Evolutionary conservation across 2,113 vertebrate genomes (phyloP), one percentile per base, ranked within the genome.

Genomic region (Bubalus kerabau): DNA sequence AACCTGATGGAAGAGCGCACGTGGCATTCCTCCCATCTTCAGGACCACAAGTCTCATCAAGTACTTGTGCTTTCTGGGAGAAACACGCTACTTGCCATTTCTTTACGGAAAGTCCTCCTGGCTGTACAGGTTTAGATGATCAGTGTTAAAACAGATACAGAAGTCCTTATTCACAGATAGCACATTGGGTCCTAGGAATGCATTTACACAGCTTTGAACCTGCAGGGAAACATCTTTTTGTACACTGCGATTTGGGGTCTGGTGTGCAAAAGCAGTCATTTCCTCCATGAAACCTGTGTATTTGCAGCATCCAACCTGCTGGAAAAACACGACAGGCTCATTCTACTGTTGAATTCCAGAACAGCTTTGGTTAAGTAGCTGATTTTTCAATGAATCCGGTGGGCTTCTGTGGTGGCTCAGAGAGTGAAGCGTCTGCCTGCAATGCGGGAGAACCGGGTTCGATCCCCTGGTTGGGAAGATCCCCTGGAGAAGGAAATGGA

Each of bases 371-470:
- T n/a, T 67, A n/a, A 67, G 32, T 67, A 67, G 62, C 62, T 67
- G 62, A 67, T n/a, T 67, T 67, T 67, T 67, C 62, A n/a, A 9
- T 67, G 62, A n/a, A 67, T n/a, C 32, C 0, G 3, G 62, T 3
- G 9, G 32, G 32, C 32, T 67, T n/a, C 32, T n/a, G 32, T 67
- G 17, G 32, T n/a, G 32, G 32, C 62, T 67, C 62, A 67, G 62
- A 67, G 8, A n/a, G 62, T 67, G 32, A n/a, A 5, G 62, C 0
- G 2, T 32, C 62, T 67, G 62, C 62, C 32, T 10, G 32, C 62
- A n/a, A n/a, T 67, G 62, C 0, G 32, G 62, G 62, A 67, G 32
- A 67, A 19, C 7, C 3, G 0, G 62, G 3, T n/a, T 67, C 0
- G 2, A 19, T n/a, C 8, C 62, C 32, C 16, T n/a, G 32, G 62